phyloP scores from a whole-genome alignment of 2,888 invertebrate genomes.

The Portevinia maculata region DNA sequence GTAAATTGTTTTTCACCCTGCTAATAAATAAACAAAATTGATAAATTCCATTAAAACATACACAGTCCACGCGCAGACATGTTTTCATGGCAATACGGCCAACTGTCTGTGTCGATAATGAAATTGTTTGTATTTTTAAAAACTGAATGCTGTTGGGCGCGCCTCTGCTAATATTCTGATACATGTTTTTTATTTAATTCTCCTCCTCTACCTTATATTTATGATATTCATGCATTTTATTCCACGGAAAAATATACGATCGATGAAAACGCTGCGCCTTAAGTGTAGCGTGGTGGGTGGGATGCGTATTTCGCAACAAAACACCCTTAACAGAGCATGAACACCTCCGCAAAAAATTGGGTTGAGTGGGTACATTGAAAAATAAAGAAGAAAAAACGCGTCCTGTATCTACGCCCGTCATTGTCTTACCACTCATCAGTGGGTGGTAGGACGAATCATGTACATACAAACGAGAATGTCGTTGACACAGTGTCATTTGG shows the following conservation, averaged over 20 bases:
- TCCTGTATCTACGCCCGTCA: neutral
- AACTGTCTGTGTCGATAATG: neutral
- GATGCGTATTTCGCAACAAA: neutral
- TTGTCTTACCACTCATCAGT: neutral
- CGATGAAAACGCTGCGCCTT: conserved; percentile 5
- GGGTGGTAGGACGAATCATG: neutral
- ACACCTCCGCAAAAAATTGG: conserved; percentile 2
- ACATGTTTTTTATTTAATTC: neutral
- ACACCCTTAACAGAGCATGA: conserved; percentile 11
- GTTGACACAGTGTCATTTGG: conserved; percentile 3
- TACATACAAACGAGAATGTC: too few relatives aligned
- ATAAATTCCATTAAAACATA: conserved; percentile 1
- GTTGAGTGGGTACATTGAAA: conserved; percentile 14
- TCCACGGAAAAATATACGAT: neutral
- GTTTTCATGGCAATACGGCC: conserved; percentile 6
- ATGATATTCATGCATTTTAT: neutral
- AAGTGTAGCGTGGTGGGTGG: neutral
- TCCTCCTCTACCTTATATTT: neutral
- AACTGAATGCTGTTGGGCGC: neutral
- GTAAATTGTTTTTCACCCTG: neutral
- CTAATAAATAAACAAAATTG: neutral
- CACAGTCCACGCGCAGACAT: neutral
- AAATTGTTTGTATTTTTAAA: conserved; percentile 3
- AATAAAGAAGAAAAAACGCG: neutral
- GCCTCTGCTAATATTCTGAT: too few relatives aligned